Evolutionary conservation across 2,797 vertebrate species (phyloP).

Genomic region (Urosaurus nigricauda): DNA sequence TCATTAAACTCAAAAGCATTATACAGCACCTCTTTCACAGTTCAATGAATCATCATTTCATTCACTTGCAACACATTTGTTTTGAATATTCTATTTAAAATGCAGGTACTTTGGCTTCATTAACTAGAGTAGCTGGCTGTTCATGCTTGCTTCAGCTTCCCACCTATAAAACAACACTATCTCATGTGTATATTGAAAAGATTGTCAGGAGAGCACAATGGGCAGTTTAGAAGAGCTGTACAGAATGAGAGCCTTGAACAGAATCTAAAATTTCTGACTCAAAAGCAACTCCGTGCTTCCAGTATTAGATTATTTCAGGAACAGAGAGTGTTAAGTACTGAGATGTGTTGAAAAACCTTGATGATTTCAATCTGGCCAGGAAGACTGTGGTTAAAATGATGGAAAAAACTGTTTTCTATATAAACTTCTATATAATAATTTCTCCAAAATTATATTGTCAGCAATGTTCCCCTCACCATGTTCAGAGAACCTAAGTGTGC

Average conservation of each 20-base stretch:
- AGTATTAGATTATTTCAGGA: not conserved
- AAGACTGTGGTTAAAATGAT: not conserved
- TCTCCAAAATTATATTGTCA: not conserved
- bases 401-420: not conserved
- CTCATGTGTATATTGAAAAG: not conserved
- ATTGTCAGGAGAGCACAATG: not conserved
- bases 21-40: not conserved
- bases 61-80: not conserved
- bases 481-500: not conserved
- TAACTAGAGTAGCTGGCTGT: not conserved
- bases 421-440: not conserved
- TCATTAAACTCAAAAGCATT: not conserved
- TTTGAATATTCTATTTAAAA: constrained; percentile 1
- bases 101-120: not conserved
- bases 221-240: not conserved
- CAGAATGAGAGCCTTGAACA: not conserved
- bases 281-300: not conserved
- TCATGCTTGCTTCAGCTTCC: not conserved
- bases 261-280: not conserved
- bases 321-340: not conserved
- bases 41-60: not conserved
- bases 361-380: not conserved
- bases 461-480: not conserved
- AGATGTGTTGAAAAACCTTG: not conserved
- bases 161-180: not conserved